A percentile compares a stretch with the other conserved stretches of the same genome.
Evolutionary conservation across 1,140 invertebrate genomes (phyloP).

Genomic region (Pissodes strobi): DNA sequence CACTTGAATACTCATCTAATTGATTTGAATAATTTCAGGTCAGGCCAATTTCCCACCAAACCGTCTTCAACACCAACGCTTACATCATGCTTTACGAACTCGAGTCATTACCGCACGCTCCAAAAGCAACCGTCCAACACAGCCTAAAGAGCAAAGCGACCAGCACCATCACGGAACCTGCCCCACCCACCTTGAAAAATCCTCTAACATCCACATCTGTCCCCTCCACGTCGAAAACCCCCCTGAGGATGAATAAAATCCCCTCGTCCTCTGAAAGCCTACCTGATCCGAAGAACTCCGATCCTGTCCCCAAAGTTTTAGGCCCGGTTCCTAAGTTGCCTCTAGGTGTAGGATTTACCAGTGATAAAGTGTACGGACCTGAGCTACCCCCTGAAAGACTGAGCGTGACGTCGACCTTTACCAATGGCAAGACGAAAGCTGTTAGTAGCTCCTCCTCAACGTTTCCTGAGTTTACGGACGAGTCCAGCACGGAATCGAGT

Average conservation of each 20-base stretch:
- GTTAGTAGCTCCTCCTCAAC: slow-evolving; percentile 26
- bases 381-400: slow-evolving; percentile 45
- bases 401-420: not conserved
- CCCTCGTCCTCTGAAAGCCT: not conserved
- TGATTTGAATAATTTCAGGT: slow-evolving; percentile 65
- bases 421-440: slow-evolving; percentile 35
- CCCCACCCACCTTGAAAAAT: not conserved
- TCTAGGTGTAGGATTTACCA: slow-evolving; percentile 38
- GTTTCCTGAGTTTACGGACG: slow-evolving; percentile 13
- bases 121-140: slow-evolving; percentile 46
- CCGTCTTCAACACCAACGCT: slow-evolving; percentile 79
- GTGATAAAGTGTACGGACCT: slow-evolving; percentile 50
- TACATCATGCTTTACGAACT: slow-evolving; percentile 91
- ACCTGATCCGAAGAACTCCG: not conserved
- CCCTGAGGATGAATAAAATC: not conserved
- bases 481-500: slow-evolving; percentile 20
- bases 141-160: slow-evolving; percentile 43
- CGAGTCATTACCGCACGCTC: slow-evolving; percentile 57
- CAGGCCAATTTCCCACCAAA: slow-evolving; percentile 70
- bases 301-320: not conserved
- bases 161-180: slow-evolving; percentile 41
- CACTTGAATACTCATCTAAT: no score
- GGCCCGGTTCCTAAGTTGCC: not conserved
- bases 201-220: not conserved
- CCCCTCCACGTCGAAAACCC: not conserved